Percentiles rank a stretch among this genome's conserved stretches.
These are phyloP conservation scores for Itoplectis maculator DNA, from an alignment of 2,888 invertebrate genomes.

Conservation along the genomic window DNA sequence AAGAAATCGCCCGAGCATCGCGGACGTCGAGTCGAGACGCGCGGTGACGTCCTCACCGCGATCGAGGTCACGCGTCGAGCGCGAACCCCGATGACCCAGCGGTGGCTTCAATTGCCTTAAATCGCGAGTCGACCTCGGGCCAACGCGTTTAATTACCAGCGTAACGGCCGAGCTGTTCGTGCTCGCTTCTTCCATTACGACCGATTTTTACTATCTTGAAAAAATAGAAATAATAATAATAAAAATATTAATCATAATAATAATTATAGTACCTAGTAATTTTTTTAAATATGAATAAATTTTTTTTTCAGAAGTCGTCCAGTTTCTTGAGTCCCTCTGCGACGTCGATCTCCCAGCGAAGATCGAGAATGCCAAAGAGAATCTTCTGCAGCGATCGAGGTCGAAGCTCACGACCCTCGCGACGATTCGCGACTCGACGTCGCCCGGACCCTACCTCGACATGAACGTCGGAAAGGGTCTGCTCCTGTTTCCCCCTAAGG, in stretches of 20 bases:
- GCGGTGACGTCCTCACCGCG: constrained; percentile 6
- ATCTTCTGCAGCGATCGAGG: constrained; percentile 75
- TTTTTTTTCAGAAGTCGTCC: constrained; percentile 52
- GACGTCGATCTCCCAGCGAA: constrained; percentile 56
- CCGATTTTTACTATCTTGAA: too few species aligned
- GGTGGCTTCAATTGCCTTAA: constrained; percentile 19
- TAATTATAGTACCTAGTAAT: too few species aligned
- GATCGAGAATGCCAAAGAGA: constrained; percentile 70
- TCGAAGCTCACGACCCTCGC: constrained; percentile 64
- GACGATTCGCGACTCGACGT: constrained; percentile 60
- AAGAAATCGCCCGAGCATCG: constrained; percentile 7
- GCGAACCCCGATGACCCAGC: constrained; percentile 9
- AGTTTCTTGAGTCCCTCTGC: constrained; percentile 60
- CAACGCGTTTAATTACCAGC: constrained; percentile 1
- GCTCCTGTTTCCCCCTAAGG: constrained; percentile 63
- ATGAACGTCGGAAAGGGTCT: constrained; percentile 78
- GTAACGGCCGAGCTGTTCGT: not conserved
- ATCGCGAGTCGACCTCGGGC: not conserved
- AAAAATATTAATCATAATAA: too few species aligned
- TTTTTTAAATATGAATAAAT: not conserved
- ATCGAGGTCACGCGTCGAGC: constrained; percentile 17
- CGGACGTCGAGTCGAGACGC: not conserved
- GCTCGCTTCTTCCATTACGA: not conserved
- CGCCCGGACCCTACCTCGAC: constrained; percentile 80
- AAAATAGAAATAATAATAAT: too few species aligned